Evolutionary conservation across 2,113 vertebrate species (phyloP).

Genomic region (Chroicocephalus ridibundus): DNA sequence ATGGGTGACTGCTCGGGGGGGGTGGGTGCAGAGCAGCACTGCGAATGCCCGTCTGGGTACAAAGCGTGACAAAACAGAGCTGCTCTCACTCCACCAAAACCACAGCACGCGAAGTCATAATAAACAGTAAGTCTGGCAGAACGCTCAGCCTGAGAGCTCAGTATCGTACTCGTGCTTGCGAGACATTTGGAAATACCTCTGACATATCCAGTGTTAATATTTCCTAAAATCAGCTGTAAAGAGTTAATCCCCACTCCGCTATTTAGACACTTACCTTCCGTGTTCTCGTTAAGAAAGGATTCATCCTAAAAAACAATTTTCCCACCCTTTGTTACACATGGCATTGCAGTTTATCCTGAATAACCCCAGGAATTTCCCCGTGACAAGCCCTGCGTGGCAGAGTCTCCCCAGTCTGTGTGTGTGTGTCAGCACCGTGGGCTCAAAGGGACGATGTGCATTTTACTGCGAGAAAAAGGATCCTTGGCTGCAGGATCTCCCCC

Average conservation of each 20-base stretch:
- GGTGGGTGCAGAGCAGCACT: background rate
- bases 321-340: background rate
- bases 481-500: background rate
- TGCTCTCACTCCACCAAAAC: background rate
- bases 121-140: background rate
- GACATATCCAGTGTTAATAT: background rate
- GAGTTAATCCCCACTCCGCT: background rate
- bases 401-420: background rate
- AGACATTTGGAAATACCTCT: background rate
- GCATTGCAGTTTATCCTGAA: background rate
- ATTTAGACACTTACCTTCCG: background rate
- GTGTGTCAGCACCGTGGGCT: background rate
- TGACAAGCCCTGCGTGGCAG: background rate
- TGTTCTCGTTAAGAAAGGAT: background rate
- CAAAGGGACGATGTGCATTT: background rate
- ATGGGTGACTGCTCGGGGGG: background rate
- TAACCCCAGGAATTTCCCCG: accelerated
- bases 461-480: background rate
- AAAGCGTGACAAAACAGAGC: background rate
- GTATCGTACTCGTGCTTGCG: accelerated
- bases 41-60: background rate
- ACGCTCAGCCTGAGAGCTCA: background rate
- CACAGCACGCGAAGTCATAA: background rate
- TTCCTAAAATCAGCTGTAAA: background rate
- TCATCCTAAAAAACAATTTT: background rate